phyloP scores from a whole-genome alignment of 2,888 invertebrate genomes.

The Acronicta alni region DNA sequence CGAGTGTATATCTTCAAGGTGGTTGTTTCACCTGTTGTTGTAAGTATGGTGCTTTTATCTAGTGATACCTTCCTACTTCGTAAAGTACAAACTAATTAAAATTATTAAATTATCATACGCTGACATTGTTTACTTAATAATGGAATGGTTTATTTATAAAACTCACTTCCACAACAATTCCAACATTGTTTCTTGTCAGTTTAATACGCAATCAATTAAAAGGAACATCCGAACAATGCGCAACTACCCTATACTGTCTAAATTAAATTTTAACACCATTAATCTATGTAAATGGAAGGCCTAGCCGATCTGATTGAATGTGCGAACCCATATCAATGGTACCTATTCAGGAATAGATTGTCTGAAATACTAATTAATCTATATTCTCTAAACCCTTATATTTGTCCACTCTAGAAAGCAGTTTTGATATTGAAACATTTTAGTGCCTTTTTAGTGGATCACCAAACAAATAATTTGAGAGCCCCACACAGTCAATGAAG shows the following conservation, averaged over 20 bases:
- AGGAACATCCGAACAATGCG: conserved; percentile 48
- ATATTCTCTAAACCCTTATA: neutral
- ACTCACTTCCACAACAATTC: conserved; percentile 5
- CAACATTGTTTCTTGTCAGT: conserved; percentile 4
- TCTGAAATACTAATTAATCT: conserved; percentile 10
- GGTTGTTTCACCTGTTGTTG: no score
- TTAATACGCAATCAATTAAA: conserved; percentile 59
- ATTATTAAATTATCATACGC: neutral
- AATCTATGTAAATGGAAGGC: conserved; percentile 64
- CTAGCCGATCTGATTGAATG: conserved; percentile 48
- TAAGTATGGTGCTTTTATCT: no score
- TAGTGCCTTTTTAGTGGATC: no score
- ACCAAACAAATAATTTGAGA: no score
- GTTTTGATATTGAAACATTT: neutral
- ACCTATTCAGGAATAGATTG: conserved; percentile 15
- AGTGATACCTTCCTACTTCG: no score
- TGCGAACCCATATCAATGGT: conserved; percentile 47
- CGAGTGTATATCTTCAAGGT: conserved; percentile 1
- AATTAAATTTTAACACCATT: conserved; percentile 66
- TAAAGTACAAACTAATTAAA: neutral
- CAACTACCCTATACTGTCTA: conserved; percentile 44
- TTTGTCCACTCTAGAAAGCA: neutral
- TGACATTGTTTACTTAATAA: neutral
- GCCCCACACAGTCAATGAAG: no score
- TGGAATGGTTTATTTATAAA: neutral